Percentiles rank a stretch among this genome's conserved stretches.
Conservation (phyloP, 2,113 vertebrate genomes). For the Sceloporus undulatus region DNA sequence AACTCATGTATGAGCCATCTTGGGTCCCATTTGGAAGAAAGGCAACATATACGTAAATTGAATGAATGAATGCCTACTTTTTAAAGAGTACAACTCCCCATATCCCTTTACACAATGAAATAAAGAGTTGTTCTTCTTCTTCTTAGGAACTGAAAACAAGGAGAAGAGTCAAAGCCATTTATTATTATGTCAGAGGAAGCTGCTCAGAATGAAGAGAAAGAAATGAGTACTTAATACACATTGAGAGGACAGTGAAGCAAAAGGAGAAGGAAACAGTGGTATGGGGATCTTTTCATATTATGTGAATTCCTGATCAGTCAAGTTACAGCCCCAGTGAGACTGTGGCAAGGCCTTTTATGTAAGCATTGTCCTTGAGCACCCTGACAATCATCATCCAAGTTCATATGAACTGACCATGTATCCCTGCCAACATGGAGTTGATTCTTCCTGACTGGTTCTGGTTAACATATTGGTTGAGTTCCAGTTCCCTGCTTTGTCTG, state of each 20-base stretch:
- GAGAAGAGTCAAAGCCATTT: not conserved
- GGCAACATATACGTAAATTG: too few species aligned
- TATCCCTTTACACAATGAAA: not conserved
- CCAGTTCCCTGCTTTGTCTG: not conserved
- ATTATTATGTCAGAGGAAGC: not conserved
- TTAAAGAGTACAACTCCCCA: not conserved
- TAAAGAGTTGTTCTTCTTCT: not conserved
- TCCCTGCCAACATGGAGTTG: not conserved
- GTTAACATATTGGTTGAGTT: conserved; percentile 14
- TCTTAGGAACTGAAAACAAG: not conserved
- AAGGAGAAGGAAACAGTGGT: not conserved
- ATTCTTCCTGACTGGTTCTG: not conserved
- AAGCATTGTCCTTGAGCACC: not conserved
- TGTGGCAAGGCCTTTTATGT: not conserved
- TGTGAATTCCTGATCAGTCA: not conserved
- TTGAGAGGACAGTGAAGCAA: not conserved
- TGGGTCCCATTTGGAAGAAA: too few species aligned
- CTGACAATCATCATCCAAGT: not conserved
- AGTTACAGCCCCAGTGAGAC: not conserved
- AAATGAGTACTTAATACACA: not conserved
- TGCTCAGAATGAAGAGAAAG: not conserved
- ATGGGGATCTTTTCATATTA: not conserved
- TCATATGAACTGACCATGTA: not conserved
- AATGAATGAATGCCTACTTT: not conserved
- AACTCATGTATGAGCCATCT: too few species aligned